Evolutionary conservation across 1,140 invertebrate species (phyloP), one percentile per base, ranked within the genome.

Genomic region (Drosophila bipectinata): DNA sequence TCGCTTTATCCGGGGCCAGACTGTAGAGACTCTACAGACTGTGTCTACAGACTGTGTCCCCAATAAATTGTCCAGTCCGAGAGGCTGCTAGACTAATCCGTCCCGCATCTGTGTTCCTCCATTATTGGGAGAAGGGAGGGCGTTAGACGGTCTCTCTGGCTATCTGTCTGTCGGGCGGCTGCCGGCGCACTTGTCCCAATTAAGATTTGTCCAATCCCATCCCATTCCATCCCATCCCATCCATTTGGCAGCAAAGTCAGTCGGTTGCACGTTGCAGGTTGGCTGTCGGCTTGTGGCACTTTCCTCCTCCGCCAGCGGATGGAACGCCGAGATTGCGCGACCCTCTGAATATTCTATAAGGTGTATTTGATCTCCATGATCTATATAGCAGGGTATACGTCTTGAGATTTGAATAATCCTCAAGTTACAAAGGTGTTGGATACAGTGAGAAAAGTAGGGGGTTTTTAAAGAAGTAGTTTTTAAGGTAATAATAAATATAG

Each of bases 201-300:
- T 85, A 85, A 85, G 82, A 85, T 85, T 87, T 48, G 67, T 87
- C 81, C 69, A 76, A 3, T 87, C 81, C 75, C 77, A 84, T 85
- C 77, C 82, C 85, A 84, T 84, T 18, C 18, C 18, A 18, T 87
- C 81, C 75, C 77, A 84, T 85, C 77, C 82, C 85, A 84, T 84
- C 51, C 77, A 85, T 77, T 81, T 62, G 59, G 15, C 64, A 66
- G 37, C 56, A 53, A 37, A 37, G 52, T 34, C 53, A 37, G n/a
- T 55, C 60, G 18, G 44, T 47, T 47, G 44, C 18, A 66, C 21
- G 77, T 44, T 44, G 10, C 34, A 37, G 34, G 34, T 37, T 37
- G 34, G 12, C 34, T 10, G 3, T 37, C 8, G 32, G 1, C 26
- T 6, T 28, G 26, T 1, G 26, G 26, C 26, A 28, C 26, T 28